These are phyloP conservation scores for Calyptommatus sinebrachiatus DNA, from an alignment of 2,113 vertebrate genomes.

Conservation along the genomic window DNA sequence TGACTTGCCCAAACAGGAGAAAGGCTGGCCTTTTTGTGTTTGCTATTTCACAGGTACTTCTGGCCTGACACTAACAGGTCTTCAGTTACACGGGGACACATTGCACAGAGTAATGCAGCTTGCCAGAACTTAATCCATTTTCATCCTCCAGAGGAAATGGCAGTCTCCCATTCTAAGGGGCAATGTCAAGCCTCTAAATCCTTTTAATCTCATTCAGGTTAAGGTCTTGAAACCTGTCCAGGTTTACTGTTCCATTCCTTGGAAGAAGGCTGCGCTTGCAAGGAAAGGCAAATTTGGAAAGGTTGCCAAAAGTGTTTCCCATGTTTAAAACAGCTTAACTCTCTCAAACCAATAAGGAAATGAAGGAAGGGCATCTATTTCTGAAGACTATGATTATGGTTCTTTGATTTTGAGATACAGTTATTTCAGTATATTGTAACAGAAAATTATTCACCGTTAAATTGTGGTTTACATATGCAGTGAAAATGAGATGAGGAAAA, in stretches of 20 bases:
- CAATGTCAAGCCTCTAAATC: background rate
- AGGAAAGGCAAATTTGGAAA: constrained; percentile 23
- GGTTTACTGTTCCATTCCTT: constrained; percentile 16
- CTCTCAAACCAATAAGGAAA: background rate
- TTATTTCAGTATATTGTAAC: background rate
- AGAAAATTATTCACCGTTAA: background rate
- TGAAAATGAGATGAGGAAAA: background rate
- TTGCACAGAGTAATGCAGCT: background rate
- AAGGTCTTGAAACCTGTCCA: constrained; percentile 35
- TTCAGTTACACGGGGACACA: constrained; percentile 32
- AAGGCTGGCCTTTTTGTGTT: background rate
- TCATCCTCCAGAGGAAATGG: constrained; percentile 42
- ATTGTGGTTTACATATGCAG: background rate
- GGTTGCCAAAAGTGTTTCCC: constrained; percentile 35
- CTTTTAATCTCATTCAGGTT: constrained; percentile 28
- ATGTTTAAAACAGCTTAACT: constrained; percentile 29
- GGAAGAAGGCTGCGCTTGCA: constrained; percentile 25
- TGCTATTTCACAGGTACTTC: constrained; percentile 31
- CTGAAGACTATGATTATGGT: background rate
- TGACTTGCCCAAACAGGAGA: constrained; percentile 30
- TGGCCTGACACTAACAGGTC: background rate
- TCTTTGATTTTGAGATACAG: background rate
- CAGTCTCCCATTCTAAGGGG: background rate
- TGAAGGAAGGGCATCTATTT: background rate
- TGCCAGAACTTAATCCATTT: constrained; percentile 12